Conservation (phyloP, 1,140 invertebrate genomes). For the Asbolus verrucosus region DNA sequence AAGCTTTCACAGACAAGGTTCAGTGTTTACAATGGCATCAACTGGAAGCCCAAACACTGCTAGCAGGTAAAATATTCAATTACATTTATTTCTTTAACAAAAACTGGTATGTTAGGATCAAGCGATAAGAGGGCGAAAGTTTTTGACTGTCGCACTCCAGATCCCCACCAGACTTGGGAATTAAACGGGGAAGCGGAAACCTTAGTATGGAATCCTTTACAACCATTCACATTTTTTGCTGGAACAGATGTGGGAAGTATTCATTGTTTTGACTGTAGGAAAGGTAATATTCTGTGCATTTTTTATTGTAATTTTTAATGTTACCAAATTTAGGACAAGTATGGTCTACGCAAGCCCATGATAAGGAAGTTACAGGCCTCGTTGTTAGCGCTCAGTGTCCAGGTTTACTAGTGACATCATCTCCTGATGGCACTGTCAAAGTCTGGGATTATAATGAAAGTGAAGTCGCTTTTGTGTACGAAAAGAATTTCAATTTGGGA, state of each 20-base stretch:
- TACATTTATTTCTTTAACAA: no score
- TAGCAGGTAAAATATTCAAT: constrained; percentile 76
- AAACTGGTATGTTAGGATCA: constrained; percentile 58
- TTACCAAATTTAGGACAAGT: constrained; percentile 71
- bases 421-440: constrained; percentile 80
- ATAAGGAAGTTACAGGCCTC: constrained; percentile 84
- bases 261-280: constrained; percentile 82
- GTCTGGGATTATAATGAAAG: constrained; percentile 77
- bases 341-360: constrained; percentile 84
- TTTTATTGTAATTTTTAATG: no score
- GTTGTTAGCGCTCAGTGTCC: constrained; percentile 75
- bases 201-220: constrained; percentile 85
- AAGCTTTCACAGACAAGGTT: constrained; percentile 82
- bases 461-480: constrained; percentile 59
- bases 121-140: constrained; percentile 77
- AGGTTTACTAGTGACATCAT: constrained; percentile 78
- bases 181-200: constrained; percentile 87
- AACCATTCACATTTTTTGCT: constrained; percentile 80
- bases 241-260: constrained; percentile 85
- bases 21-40: constrained; percentile 92
- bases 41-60: constrained; percentile 81
- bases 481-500: constrained; percentile 76
- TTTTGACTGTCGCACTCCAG: constrained; percentile 81
- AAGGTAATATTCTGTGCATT: constrained; percentile 64
- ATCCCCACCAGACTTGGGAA: constrained; percentile 77